Evolutionary conservation across 2,113 vertebrate species (phyloP).

Genomic region (Pandion haliaetus): DNA sequence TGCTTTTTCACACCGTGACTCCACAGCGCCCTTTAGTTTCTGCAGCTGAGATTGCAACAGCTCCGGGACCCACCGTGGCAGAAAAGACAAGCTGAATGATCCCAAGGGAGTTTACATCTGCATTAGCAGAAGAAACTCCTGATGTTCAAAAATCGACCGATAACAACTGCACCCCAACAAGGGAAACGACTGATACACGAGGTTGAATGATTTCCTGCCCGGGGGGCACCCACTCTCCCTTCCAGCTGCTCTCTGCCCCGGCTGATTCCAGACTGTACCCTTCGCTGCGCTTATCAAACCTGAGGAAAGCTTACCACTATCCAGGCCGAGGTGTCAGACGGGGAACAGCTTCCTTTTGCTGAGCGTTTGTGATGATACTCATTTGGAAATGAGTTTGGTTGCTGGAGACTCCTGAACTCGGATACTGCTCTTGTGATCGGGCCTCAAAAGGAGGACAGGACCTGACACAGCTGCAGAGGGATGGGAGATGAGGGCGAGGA

Average conservation of each 20-base stretch:
- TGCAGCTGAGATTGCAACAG: background rate
- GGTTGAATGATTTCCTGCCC: background rate
- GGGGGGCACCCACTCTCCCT: background rate
- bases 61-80: background rate
- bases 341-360: background rate
- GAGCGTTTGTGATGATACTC: accelerated
- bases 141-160: accelerated
- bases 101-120: background rate
- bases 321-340: background rate
- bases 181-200: accelerated
- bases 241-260: background rate
- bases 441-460: background rate
- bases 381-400: too few relatives aligned
- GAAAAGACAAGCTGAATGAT: background rate
- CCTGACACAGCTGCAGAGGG: background rate
- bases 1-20: background rate
- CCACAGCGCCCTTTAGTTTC: background rate
- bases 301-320: background rate
- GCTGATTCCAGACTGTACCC: background rate
- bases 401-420: background rate
- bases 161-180: background rate
- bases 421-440: background rate
- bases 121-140: accelerated
- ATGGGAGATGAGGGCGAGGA: background rate
- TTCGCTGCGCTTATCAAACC: background rate